Percentiles rank a stretch among this genome's conserved stretches.
Conservation (phyloP, 2,797 vertebrate genomes). For the Malurus leucopterus region DNA sequence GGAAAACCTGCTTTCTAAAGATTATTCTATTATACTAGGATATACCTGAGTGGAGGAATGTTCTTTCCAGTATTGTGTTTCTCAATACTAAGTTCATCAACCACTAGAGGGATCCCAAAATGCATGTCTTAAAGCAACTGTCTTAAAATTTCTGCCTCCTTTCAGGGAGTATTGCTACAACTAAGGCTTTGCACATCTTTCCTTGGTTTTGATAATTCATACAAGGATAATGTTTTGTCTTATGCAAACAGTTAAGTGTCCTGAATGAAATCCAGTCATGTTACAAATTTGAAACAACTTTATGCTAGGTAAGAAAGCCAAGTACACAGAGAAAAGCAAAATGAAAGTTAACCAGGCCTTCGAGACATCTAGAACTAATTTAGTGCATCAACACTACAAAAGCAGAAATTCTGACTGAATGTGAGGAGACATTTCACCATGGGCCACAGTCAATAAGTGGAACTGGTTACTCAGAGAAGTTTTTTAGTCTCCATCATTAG, state of each 20-base stretch:
- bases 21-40: neutral
- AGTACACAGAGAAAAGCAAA: neutral
- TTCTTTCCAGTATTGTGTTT: neutral
- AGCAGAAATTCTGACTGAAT: neutral
- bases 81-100: neutral
- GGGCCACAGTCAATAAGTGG: neutral
- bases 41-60: neutral
- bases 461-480: neutral
- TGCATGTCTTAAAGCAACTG: neutral
- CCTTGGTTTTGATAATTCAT: neutral
- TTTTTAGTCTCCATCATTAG: neutral
- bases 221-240: neutral
- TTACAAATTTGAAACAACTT: neutral
- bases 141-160: neutral
- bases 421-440: neutral
- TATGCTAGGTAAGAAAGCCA: neutral
- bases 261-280: neutral
- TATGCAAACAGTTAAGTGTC: neutral
- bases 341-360: neutral
- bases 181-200: neutral
- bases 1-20: neutral
- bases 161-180: neutral
- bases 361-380: neutral
- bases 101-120: constrained; percentile 26
- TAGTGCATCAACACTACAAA: neutral